Evolutionary conservation across 92 coral and sea anemone species (phyloP).

Genomic region (Siderastrea siderea): DNA sequence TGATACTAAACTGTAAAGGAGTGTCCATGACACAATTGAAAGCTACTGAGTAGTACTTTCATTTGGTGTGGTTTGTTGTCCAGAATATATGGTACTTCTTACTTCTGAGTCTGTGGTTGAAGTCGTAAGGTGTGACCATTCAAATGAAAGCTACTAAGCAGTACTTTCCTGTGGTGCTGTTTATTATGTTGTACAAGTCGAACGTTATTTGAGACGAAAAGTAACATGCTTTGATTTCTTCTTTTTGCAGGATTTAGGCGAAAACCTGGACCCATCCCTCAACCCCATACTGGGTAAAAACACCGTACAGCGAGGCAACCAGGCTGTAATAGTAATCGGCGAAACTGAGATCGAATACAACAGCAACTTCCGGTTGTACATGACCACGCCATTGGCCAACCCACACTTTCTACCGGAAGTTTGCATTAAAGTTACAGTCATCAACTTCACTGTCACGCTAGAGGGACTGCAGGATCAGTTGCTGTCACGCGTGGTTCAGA

Average conservation of each 20-base stretch:
- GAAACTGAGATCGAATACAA: conserved; percentile 94
- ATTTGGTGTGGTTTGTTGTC: no score
- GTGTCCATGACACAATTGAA: no score
- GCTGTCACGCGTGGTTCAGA: conserved; percentile 92
- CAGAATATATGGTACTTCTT: no score
- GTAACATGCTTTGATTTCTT: background rate
- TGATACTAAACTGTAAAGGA: no score
- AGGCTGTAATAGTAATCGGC: conserved; percentile 79
- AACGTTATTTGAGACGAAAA: no score
- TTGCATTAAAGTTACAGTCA: conserved; percentile 91
- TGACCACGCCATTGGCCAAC: conserved; percentile 92
- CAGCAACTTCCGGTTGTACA: conserved; percentile 91
- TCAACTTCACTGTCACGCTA: conserved; percentile 95
- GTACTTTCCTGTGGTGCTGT: no score
- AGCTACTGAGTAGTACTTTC: no score
- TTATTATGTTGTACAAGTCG: no score
- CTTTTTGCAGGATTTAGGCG: conserved; percentile 85
- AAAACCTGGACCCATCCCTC: conserved; percentile 87
- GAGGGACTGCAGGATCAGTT: conserved; percentile 98
- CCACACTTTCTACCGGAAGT: conserved; percentile 98
- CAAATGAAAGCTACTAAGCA: no score
- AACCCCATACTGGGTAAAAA: conserved; percentile 87
- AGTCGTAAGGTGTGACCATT: no score
- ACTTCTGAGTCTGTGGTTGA: no score
- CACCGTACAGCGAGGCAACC: conserved; percentile 81